Percentiles rank a stretch among this genome's conserved stretches.
Evolutionary conservation across 37 sponge, comb jelly and placozoan genomes (phyloP).

Genomic region (Chondrilla cf. caribensis): DNA sequence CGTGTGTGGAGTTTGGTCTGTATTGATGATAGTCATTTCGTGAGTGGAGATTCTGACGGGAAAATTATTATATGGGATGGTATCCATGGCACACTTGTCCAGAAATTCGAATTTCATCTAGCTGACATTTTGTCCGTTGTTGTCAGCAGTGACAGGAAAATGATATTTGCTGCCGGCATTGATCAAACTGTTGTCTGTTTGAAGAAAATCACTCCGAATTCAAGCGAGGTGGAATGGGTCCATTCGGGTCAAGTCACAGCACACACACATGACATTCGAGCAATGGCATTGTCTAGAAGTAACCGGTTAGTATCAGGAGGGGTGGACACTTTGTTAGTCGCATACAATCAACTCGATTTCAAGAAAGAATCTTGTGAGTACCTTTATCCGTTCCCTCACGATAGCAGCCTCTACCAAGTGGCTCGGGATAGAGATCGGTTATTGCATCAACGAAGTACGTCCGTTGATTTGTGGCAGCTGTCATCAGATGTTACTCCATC

Average conservation of each 20-base stretch:
- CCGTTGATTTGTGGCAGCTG: constrained; percentile 5
- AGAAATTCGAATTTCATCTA: constrained; percentile 44
- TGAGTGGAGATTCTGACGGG: constrained; percentile 68
- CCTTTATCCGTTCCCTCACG: constrained; percentile 41
- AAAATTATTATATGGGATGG: constrained; percentile 68
- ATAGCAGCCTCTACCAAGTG: constrained; percentile 18
- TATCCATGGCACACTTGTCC: constrained; percentile 56
- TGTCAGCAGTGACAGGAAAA: constrained; percentile 36
- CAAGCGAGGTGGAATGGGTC: constrained; percentile 39
- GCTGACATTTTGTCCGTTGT: constrained; percentile 72
- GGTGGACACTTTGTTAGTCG: constrained; percentile 55
- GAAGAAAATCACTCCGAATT: constrained; percentile 9
- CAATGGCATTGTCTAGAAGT: constrained; percentile 36
- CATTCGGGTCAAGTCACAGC: constrained; percentile 38
- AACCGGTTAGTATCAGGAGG: constrained; percentile 70
- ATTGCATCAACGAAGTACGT: constrained; percentile 3
- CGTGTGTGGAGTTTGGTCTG: constrained; percentile 69
- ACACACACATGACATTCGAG: constrained; percentile 74
- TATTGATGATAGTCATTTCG: constrained; percentile 34
- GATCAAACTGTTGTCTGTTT: constrained; percentile 65
- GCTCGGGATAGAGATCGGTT: neutral
- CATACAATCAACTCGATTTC: constrained; percentile 24
- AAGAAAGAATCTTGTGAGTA: neutral
- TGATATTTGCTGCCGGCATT: constrained; percentile 64
- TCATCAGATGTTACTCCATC: neutral